These are phyloP conservation scores for Calliphora vomitoria DNA, from an alignment of 2,888 invertebrate species.

Conservation along the genomic window DNA sequence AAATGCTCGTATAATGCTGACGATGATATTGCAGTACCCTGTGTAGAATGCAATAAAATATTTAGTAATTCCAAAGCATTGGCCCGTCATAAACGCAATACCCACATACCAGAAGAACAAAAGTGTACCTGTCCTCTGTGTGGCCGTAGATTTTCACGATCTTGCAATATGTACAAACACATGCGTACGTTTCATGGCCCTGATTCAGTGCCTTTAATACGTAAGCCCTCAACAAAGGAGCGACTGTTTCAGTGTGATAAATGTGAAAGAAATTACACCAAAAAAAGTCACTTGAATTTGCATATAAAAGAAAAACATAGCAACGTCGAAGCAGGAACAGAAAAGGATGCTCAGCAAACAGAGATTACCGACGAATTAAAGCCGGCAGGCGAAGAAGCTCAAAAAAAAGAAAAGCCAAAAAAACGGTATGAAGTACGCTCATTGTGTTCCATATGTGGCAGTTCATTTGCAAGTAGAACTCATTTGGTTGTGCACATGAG, in stretches of 20 bases:
- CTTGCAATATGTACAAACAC: slow-evolving; percentile 87
- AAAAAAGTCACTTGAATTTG: slow-evolving; percentile 80
- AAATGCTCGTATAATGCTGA: slow-evolving; percentile 13
- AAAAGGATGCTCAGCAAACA: background rate
- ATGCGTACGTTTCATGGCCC: slow-evolving; percentile 78
- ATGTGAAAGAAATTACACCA: slow-evolving; percentile 81
- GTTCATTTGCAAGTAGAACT: slow-evolving; percentile 65
- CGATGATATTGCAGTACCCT: slow-evolving; percentile 65
- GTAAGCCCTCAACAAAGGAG: slow-evolving; percentile 80
- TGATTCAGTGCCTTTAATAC: slow-evolving; percentile 61
- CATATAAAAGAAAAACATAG: slow-evolving; percentile 79
- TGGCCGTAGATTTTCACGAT: slow-evolving; percentile 86
- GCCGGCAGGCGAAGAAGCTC: background rate
- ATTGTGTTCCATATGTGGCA: slow-evolving; percentile 64
- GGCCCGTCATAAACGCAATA: slow-evolving; percentile 58
- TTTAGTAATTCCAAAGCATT: slow-evolving; percentile 66
- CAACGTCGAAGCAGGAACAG: background rate
- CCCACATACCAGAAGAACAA: slow-evolving; percentile 84
- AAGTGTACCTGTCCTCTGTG: slow-evolving; percentile 86
- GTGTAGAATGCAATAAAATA: slow-evolving; percentile 67
- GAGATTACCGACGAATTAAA: slow-evolving; percentile 4
- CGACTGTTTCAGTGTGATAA: slow-evolving; percentile 79
- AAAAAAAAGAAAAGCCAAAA: slow-evolving; percentile 81
- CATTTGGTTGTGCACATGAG: slow-evolving; percentile 67
- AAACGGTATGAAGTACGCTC: slow-evolving; percentile 77